These are phyloP conservation scores for Mus caroli DNA, from an alignment of 2,797 vertebrate genomes.

Conservation along the genomic window DNA sequence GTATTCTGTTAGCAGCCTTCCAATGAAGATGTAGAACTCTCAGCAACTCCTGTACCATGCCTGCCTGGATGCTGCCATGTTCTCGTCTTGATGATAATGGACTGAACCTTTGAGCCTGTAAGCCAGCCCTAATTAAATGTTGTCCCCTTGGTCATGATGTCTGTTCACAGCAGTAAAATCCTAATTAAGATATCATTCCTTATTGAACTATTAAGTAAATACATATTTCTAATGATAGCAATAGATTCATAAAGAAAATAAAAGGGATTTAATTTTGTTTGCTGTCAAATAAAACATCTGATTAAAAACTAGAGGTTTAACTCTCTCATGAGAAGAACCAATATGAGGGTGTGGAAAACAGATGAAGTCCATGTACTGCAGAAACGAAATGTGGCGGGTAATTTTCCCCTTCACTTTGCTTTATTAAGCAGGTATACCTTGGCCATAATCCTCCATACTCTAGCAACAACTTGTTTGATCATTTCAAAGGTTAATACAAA, in stretches of 20 bases:
- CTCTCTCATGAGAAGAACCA: neutral
- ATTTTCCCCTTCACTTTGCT: neutral
- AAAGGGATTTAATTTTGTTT: neutral
- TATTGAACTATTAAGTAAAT: constrained; percentile 7
- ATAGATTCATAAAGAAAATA: neutral
- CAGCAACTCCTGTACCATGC: neutral
- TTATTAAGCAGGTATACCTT: neutral
- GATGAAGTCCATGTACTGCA: accelerated
- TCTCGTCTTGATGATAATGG: neutral
- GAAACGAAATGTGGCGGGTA: neutral
- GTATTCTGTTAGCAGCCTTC: neutral
- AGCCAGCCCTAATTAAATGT: neutral
- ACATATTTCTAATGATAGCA: neutral
- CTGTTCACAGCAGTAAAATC: neutral
- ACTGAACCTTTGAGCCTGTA: neutral
- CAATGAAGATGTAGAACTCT: neutral
- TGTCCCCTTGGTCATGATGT: neutral
- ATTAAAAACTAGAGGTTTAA: neutral
- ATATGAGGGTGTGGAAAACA: neutral
- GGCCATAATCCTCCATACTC: neutral
- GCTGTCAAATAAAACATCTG: neutral
- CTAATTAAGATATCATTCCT: neutral
- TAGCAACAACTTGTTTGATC: neutral
- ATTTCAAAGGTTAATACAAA: constrained; percentile 67
- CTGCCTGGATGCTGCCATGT: neutral